A percentile compares a stretch with the other conserved stretches of the same genome.
Conservation (phyloP, 1,140 invertebrate species). For the Drosophila ogumai region DNA sequence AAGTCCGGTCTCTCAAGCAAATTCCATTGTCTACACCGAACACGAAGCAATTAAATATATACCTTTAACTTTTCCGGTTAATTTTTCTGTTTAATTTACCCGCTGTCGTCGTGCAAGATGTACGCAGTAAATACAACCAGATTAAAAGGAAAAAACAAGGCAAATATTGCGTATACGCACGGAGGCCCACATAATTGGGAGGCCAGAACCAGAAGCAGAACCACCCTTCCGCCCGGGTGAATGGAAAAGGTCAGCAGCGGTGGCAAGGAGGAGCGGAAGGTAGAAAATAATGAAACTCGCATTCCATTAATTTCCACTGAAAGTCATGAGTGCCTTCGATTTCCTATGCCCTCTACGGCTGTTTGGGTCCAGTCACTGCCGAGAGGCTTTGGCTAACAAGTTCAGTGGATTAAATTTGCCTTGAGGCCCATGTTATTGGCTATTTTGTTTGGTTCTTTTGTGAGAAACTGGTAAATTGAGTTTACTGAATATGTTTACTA, state of each 20-base stretch:
- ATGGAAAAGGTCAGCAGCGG: constrained; percentile 30
- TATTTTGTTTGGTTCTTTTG: neutral
- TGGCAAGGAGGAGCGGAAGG: neutral
- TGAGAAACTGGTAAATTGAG: neutral
- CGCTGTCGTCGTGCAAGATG: constrained; percentile 39
- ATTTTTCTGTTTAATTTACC: constrained; percentile 65
- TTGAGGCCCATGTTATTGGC: neutral
- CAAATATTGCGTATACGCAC: constrained; percentile 66
- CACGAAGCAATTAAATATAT: constrained; percentile 61
- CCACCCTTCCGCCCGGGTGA: constrained; percentile 11
- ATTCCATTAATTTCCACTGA: constrained; percentile 59
- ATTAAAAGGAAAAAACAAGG: constrained; percentile 12
- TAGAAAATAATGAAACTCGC: constrained; percentile 36
- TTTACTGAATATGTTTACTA: constrained; percentile 3
- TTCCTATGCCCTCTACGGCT: constrained; percentile 19
- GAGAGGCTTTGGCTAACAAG: constrained; percentile 5
- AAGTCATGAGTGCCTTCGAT: constrained; percentile 56
- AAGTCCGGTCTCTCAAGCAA: constrained; percentile 12
- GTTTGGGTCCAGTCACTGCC: neutral
- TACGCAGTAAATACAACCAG: constrained; percentile 25
- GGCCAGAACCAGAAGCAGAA: neutral
- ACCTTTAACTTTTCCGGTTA: constrained; percentile 60
- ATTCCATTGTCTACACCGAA: constrained; percentile 54
- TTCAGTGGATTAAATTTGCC: constrained; percentile 11
- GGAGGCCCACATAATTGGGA: constrained; percentile 31